Evolutionary conservation across 2,888 invertebrate species (phyloP).

Genomic region (Andrena marginata): DNA sequence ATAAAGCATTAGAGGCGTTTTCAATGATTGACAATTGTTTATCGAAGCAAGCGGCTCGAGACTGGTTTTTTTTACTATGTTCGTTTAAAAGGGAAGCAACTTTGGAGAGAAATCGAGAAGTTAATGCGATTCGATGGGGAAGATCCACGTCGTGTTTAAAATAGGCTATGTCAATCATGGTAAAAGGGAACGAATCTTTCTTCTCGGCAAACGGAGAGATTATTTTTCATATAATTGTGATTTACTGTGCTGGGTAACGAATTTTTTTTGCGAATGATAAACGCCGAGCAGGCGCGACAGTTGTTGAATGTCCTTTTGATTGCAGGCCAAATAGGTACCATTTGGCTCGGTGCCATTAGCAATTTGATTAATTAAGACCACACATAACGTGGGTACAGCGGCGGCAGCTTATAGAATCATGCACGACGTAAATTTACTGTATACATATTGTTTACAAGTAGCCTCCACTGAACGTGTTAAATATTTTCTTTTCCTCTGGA

Average conservation of each 20-base stretch:
- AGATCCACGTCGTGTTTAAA: too few relatives aligned
- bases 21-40: too few relatives aligned
- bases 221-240: too few relatives aligned
- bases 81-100: too few relatives aligned
- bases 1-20: too few relatives aligned
- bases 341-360: constrained; percentile 69
- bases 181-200: too few relatives aligned
- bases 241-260: neutral
- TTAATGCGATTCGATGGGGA: too few relatives aligned
- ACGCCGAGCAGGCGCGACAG: constrained; percentile 18
- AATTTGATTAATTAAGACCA: constrained; percentile 73
- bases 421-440: constrained; percentile 1
- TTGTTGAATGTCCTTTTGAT: constrained; percentile 60
- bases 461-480: neutral
- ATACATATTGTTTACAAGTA: constrained; percentile 24
- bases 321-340: constrained; percentile 64
- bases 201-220: neutral
- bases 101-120: too few relatives aligned
- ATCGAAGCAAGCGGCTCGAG: too few relatives aligned
- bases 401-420: constrained; percentile 18
- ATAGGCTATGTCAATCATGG: too few relatives aligned
- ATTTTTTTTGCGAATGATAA: constrained; percentile 2
- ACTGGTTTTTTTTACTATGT: too few relatives aligned
- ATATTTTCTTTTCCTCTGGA: neutral
- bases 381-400: constrained; percentile 24